Evolutionary conservation across 2,797 vertebrate genomes (phyloP).

Genomic region (Lepilemur ruficaudatus): DNA sequence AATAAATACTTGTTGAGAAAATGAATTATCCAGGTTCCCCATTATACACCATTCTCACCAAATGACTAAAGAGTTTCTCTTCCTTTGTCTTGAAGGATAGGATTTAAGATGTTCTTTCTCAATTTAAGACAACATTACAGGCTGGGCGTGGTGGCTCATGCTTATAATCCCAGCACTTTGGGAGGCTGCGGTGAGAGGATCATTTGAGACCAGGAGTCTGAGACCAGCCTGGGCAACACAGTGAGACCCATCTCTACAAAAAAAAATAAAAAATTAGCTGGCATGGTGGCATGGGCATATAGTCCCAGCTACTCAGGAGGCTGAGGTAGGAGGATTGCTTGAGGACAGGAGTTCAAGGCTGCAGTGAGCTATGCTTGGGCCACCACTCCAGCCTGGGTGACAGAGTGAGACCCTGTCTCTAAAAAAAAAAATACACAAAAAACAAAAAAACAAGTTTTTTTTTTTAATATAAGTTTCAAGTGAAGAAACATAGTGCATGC

Average conservation of each 20-base stretch:
- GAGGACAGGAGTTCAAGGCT: background rate
- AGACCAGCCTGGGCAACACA: background rate
- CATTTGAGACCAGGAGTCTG: background rate
- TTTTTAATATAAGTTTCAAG: background rate
- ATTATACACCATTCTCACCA: background rate
- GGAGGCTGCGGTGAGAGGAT: background rate
- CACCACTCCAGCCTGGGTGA: background rate
- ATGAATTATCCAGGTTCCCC: background rate
- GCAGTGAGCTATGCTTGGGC: background rate
- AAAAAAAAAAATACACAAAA: background rate
- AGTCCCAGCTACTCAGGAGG: background rate
- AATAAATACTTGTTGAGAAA: background rate
- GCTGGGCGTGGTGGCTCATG: background rate
- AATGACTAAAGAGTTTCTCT: background rate
- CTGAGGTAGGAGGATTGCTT: background rate
- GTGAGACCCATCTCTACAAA: background rate
- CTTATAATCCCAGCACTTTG: background rate
- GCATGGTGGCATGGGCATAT: background rate
- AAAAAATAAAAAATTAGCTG: background rate
- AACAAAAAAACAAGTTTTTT: background rate
- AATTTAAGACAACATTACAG: background rate
- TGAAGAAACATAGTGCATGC: background rate
- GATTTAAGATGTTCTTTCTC: background rate
- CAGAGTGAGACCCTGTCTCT: background rate
- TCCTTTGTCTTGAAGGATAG: background rate